Evolutionary conservation across 2,888 invertebrate genomes (phyloP).

Genomic region (Drosophila nr. medialis): DNA sequence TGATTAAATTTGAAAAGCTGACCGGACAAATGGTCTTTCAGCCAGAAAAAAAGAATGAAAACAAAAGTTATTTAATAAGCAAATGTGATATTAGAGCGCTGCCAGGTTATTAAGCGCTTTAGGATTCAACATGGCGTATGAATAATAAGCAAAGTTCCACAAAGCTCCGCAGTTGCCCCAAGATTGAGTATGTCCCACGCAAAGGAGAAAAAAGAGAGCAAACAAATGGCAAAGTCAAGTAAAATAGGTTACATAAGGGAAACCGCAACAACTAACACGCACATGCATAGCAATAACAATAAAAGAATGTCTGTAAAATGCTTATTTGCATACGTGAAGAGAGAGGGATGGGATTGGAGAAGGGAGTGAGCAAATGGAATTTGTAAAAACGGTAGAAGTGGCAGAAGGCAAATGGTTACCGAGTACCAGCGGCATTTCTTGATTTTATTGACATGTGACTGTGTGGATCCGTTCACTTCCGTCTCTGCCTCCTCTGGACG

Average conservation of each 20-base stretch:
- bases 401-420: slow-evolving; percentile 21
- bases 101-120: slow-evolving; percentile 58
- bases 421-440: slow-evolving; percentile 70
- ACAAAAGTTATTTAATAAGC: slow-evolving; percentile 17
- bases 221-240: slow-evolving; percentile 19
- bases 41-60: slow-evolving; percentile 6
- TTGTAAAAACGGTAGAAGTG: slow-evolving; percentile 9
- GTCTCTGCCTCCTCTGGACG: slow-evolving; percentile 5
- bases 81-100: slow-evolving; percentile 37
- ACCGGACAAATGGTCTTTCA: slow-evolving; percentile 21
- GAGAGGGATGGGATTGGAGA: background rate
- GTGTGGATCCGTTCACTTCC: background rate
- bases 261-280: slow-evolving; percentile 37
- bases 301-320: slow-evolving; percentile 53
- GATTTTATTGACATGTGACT: slow-evolving; percentile 77
- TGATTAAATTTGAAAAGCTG: slow-evolving; percentile 23
- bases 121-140: slow-evolving; percentile 45
- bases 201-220: background rate
- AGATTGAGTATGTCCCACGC: background rate
- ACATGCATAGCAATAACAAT: slow-evolving; percentile 59
- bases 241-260: slow-evolving; percentile 25
- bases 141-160: slow-evolving; percentile 41
- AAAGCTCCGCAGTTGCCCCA: slow-evolving; percentile 10
- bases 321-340: slow-evolving; percentile 63
- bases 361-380: slow-evolving; percentile 1